Evolutionary conservation across 2,113 vertebrate species (phyloP), one percentile per base, ranked within the genome.

Genomic region (Myocastor coypus): DNA sequence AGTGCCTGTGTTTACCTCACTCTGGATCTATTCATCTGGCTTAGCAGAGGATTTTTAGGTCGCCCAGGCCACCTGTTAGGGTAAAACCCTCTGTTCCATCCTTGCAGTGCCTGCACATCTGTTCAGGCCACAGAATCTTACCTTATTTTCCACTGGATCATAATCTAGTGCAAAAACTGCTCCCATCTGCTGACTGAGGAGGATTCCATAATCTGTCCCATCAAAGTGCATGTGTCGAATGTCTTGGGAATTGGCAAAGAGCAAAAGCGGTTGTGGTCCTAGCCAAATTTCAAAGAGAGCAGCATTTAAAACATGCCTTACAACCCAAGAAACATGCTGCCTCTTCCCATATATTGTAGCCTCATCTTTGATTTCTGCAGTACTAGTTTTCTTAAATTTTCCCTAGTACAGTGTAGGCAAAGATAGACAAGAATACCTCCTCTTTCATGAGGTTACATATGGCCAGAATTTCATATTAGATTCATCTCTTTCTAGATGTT

Each of bases 131-230:
- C 94, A 97, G 98, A 98, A 61, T 87, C 98, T 98, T 98, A 99
- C 99, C 97, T 99, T 98, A 92, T 98, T 99, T 97, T 99, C 98
- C 88, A 99, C 98, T 0, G 99, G 99, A 97, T 99, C 99, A 92
- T 98, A 99, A 97, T 99, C 99, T 94, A 99, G 96, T 68, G 99
- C 99, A 97, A 99, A 98, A 94, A 99, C 98, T 95, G 59, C 93
- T 96, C 99, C 99, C 98, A 98, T 99, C 59, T 99, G 99, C 97
- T 98, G 98, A 90, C 98, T 98, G 87, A 99, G 97, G 66, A 99
- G 94, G 91, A 90, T 98, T 94, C 97, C 87, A 50, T 99, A 99
- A 87, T 96, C 98, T 12, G 98, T 98, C 81, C 99, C 99, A 96
- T 99, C 99, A 92, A 98, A 98, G 96, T 97, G 96, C 46, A 99